Percentiles rank a stretch among this genome's conserved stretches.
Conservation (phyloP, 1,140 invertebrate species). For the Musca vetustissima region DNA sequence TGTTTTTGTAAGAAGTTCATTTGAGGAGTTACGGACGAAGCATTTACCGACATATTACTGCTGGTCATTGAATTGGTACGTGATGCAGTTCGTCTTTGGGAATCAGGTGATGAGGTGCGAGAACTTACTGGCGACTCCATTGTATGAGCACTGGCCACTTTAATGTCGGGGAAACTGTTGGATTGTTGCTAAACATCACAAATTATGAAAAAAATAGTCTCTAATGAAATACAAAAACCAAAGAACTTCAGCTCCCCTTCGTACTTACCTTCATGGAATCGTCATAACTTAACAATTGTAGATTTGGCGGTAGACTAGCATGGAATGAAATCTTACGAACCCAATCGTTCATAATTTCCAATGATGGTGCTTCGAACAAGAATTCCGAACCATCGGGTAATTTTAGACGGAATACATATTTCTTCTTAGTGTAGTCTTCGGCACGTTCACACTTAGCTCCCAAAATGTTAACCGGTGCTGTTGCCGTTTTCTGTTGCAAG, state of each 20-base stretch:
- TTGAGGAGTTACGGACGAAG: constrained; percentile 43
- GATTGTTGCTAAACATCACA: constrained; percentile 54
- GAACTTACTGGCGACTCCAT: constrained; percentile 53
- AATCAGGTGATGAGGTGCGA: constrained; percentile 54
- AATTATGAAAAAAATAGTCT: constrained; percentile 5
- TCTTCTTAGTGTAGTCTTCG: constrained; percentile 92
- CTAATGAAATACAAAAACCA: background rate
- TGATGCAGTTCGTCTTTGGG: constrained; percentile 47
- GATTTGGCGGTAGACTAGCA: constrained; percentile 83
- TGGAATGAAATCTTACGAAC: constrained; percentile 92
- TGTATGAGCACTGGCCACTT: constrained; percentile 41
- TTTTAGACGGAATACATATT: constrained; percentile 87
- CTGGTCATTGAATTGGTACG: constrained; percentile 28
- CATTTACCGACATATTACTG: constrained; percentile 28
- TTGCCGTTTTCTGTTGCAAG: constrained; percentile 80
- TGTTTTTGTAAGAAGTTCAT: constrained; percentile 54
- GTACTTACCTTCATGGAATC: constrained; percentile 55
- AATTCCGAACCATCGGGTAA: constrained; percentile 91
- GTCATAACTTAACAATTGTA: constrained; percentile 85
- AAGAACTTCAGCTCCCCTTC: background rate
- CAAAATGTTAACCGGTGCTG: constrained; percentile 86
- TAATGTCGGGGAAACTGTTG: constrained; percentile 53
- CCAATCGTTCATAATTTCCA: constrained; percentile 87
- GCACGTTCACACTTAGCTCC: constrained; percentile 79
- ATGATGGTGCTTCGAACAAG: constrained; percentile 77